Base-by-base conservation (phyloP, 2,797 vertebrate species). In the Chaenodraco wilsoni region DNA sequence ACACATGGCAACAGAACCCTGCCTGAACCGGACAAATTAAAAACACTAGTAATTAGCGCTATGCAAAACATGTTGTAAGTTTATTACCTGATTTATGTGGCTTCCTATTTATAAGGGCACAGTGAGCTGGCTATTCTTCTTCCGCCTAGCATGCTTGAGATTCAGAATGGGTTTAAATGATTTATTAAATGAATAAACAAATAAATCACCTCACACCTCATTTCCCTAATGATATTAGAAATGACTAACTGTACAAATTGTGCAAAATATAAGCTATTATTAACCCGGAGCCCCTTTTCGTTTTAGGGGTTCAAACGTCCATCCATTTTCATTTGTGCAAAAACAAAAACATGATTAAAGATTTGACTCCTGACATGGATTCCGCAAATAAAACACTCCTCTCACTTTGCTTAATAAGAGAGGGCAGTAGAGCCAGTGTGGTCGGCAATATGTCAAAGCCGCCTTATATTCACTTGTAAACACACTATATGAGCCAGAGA, bases 211-310 rank as follows among this genome's bases (percentile, higher is more conserved):
- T 88, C 87, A 78, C 84, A 92, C 91, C 92, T 94, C 92, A 95
- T 95, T 95, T 94, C 89, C 93, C 92, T 95, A 95, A 95, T 94
- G 92, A 95, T 94, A 94, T 95, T 94, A 93, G 92, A 94, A 94
- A 93, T 91, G 89, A 94, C 89, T 95, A 94, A 95, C 91, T 89
- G 91, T 93, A 93, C 87, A 94, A 93, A 95, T 93, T 93, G 93
- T 77, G 84, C 82, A 87, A 84, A 95, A 93, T 93, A 92, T 90
- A 93, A 93, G 92, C 83, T 73, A 88, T 91, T 91, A 94, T 95
- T 95, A 95, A 95, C 95, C 94, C 84, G 79, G 67, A 77, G 85
- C 88, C 91, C 92, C 92, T 91, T 94, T 37, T 91, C 87, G 84
- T 93, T 94, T 93, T 76, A 65, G 43, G 72, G 86, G 90, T 93